Evolutionary conservation across 2,888 invertebrate genomes (phyloP), one percentile per base, ranked within the genome.

Genomic region (Habrosyne pyritoides): DNA sequence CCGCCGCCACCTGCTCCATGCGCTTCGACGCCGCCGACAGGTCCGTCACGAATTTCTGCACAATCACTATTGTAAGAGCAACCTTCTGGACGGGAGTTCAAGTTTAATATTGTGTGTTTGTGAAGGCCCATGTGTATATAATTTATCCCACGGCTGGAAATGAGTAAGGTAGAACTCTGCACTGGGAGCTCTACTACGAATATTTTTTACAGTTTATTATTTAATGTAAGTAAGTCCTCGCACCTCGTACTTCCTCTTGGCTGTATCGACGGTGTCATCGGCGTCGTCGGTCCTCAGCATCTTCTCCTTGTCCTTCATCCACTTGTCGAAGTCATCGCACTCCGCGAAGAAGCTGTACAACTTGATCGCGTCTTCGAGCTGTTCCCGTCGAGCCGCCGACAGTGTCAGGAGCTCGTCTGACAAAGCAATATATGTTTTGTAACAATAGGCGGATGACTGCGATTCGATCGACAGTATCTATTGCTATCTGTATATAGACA

Each of bases 311-410:
- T 99, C 99, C 73, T 96, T 96, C 87, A 99, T 98, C 99, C 99
- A 99, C 71, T 96, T 96, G 85, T 99, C 99, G 81, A 99, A 99
- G 87, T 98, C 98, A 75, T 99, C 99, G 86, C 99, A 99, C 81
- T 99, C 99, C 10, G 97, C 95, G 89, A 98, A 98, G 93, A 99
- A 99, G 54, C 96, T 96, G 88, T 97, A 99, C 56, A 99, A 91
- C 69, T 97, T 95, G 70, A 98, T 98, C 0, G 99, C 97, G 80
- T 99, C 99, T 69, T 98, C 98, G 4, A 99, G 93, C 42, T 98
- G 94, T 0, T 96, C 95, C 63, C 97, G 96, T 0, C 99, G 94
- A 22, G 95, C 95, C 72, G 95, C 93, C 0, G 98, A 97, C 59
- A 97, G 93, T 56, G 96, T 94, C 54, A 96, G 94, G 5, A 99